phyloP scores from a whole-genome alignment of 1,140 invertebrate genomes.

The Eriocheir sinensis region DNA sequence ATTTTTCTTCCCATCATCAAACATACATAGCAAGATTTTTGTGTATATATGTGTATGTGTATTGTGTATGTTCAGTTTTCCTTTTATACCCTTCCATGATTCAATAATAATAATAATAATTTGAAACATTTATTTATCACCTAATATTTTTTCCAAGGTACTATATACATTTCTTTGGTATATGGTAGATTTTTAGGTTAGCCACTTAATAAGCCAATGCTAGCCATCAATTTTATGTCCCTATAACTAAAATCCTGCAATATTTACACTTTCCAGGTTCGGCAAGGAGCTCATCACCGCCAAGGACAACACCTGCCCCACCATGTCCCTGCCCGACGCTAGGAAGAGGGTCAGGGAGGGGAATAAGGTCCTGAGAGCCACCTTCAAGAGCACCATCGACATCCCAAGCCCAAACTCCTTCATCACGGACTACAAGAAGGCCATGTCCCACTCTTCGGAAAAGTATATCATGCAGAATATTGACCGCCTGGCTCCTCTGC shows the following conservation, averaged over 20 bases:
- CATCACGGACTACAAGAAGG: conserved; percentile 58
- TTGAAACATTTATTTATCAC: conserved; percentile 55
- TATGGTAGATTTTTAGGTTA: too few species aligned
- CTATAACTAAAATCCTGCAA: background rate
- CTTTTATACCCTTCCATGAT: background rate
- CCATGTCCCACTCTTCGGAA: conserved; percentile 41
- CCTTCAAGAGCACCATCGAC: conserved; percentile 57
- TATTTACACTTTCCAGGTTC: conserved; percentile 64
- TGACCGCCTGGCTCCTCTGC: background rate
- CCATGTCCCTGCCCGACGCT: background rate
- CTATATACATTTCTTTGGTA: conserved; percentile 58
- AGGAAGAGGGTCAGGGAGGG: background rate
- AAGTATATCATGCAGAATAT: conserved; percentile 72
- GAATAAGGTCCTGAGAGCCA: conserved; percentile 57
- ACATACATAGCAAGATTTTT: conserved; percentile 28
- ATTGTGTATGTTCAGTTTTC: background rate
- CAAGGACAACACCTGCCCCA: conserved; percentile 44
- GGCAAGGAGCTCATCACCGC: conserved; percentile 61
- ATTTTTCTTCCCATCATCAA: conserved; percentile 34
- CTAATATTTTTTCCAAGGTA: too few species aligned
- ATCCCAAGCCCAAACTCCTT: conserved; percentile 65
- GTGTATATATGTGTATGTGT: conserved; percentile 30
- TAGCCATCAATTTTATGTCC: background rate
- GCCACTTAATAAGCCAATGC: background rate
- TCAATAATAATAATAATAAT: conserved; percentile 17